A percentile compares a stretch with the other conserved stretches of the same genome.
These are phyloP conservation scores for Gonioctena quinquepunctata DNA, from an alignment of 1,140 invertebrate species.

Conservation along the genomic window DNA sequence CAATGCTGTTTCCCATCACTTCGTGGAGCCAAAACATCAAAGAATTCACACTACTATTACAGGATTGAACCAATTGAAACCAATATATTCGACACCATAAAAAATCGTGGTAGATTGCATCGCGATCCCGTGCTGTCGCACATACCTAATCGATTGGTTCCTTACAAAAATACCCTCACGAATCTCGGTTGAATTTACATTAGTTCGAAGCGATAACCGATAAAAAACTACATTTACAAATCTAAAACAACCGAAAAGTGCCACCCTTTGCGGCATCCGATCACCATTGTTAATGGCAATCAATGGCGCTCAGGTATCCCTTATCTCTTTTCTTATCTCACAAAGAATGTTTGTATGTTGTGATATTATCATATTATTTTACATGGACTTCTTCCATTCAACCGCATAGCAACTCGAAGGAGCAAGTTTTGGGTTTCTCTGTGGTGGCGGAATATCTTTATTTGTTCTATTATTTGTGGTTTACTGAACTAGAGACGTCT, in stretches of 20 bases:
- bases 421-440: neutral
- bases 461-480: too few species aligned
- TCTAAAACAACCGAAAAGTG: conserved; percentile 16
- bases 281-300: conserved; percentile 13
- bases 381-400: conserved; percentile 12
- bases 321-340: conserved; percentile 3
- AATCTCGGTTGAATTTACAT: conserved; percentile 7
- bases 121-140: neutral
- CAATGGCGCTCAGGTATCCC: conserved; percentile 18
- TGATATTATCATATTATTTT: conserved; percentile 21
- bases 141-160: conserved; percentile 2
- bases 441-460: neutral
- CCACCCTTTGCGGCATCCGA: conserved; percentile 16
- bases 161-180: neutral
- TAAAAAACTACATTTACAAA: conserved; percentile 19
- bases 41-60: too few species aligned
- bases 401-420: neutral
- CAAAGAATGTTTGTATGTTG: conserved; percentile 17
- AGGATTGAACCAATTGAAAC: too few species aligned
- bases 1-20: too few species aligned
- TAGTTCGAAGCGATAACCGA: conserved; percentile 4
- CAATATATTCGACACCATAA: neutral
- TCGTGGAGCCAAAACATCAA: too few species aligned
- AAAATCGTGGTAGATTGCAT: neutral
- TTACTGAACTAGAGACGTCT: too few species aligned